Evolutionary conservation across 2,113 vertebrate genomes (phyloP).

Genomic region (Lasiurus borealis): DNA sequence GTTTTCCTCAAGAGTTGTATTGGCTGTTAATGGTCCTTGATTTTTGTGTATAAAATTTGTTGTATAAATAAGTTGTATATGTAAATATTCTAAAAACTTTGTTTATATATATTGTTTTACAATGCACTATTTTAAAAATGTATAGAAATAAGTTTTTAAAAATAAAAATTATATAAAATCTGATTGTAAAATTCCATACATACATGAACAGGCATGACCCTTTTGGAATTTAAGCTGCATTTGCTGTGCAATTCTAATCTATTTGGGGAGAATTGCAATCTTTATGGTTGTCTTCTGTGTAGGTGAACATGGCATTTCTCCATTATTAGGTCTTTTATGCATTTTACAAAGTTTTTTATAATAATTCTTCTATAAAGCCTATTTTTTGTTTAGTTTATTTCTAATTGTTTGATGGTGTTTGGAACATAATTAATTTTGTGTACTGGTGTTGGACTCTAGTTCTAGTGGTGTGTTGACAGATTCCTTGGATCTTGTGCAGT

Average conservation of each 20-base stretch:
- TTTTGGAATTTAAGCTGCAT: background rate
- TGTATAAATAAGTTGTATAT: background rate
- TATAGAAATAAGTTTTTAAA: background rate
- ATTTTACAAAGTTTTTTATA: background rate
- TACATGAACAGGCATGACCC: too few species aligned
- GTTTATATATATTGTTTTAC: background rate
- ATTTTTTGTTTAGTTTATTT: background rate
- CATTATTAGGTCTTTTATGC: background rate
- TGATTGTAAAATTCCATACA: too few species aligned
- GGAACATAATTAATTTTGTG: background rate
- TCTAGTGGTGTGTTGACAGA: background rate
- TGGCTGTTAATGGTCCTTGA: background rate
- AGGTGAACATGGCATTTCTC: background rate
- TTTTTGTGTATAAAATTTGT: background rate
- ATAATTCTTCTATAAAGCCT: background rate
- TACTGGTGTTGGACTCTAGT: background rate
- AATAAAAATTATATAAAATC: background rate
- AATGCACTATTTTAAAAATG: background rate
- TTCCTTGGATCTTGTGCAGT: background rate
- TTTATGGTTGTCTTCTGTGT: background rate
- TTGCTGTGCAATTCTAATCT: background rate
- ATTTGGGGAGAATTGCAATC: background rate
- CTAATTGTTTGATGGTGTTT: background rate
- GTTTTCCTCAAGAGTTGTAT: background rate
- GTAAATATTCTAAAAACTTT: background rate